Percentiles rank a stretch among this genome's conserved stretches.
These are phyloP conservation scores for Rhinophrynus dorsalis DNA, from an alignment of 2,797 vertebrate species.

Conservation along the genomic window DNA sequence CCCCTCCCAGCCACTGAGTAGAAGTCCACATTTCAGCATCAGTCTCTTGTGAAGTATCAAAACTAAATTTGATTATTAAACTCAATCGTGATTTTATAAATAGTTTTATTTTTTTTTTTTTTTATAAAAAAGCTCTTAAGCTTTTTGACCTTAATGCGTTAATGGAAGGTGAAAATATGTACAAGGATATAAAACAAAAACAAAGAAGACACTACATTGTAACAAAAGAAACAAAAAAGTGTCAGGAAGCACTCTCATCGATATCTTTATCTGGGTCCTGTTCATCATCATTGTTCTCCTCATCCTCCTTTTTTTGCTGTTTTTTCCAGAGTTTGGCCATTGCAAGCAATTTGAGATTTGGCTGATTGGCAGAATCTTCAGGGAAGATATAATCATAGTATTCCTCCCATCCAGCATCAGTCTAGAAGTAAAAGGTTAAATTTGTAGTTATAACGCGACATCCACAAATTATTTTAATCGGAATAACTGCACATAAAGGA, in stretches of 20 bases:
- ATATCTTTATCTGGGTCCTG: conserved; percentile 63
- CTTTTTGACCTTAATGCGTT: no score
- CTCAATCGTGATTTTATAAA: not conserved
- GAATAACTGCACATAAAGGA: no score
- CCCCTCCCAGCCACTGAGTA: no score
- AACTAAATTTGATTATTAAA: no score
- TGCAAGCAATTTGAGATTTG: conserved; percentile 95
- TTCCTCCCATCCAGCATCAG: conserved; percentile 96
- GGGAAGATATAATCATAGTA: conserved; percentile 99
- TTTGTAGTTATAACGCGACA: not conserved
- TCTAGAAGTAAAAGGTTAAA: conserved; percentile 65
- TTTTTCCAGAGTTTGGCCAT: conserved; percentile 99
- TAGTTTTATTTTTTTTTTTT: conserved; percentile 4
- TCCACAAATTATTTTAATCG: no score
- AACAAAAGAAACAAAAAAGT: no score
- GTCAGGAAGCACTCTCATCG: conserved; percentile 62
- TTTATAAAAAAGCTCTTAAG: not conserved
- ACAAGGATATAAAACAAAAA: conserved; percentile 13
- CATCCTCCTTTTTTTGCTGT: conserved; percentile 79
- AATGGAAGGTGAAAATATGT: not conserved
- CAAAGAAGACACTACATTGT: not conserved
- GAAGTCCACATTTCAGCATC: no score
- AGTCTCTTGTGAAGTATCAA: no score
- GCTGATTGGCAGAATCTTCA: conserved; percentile 95
- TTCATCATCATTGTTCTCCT: conserved; percentile 69